Evolutionary conservation across 92 coral and sea anemone species (phyloP), one percentile per base, ranked within the genome.

Genomic region (Meandrina meandrites): DNA sequence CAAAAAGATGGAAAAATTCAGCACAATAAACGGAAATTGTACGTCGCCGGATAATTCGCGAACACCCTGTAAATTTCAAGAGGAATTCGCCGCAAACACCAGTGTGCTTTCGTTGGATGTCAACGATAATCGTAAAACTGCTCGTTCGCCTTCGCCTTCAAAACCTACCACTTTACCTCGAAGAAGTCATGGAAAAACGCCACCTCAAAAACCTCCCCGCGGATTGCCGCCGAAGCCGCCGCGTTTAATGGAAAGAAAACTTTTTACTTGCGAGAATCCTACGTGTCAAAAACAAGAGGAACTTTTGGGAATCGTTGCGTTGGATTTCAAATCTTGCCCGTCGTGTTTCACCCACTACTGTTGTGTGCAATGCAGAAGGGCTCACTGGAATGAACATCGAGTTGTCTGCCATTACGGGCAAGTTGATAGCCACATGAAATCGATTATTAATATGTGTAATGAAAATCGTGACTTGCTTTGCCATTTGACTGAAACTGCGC

Each of bases 321-420:
- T 97, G 69, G 96, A 95, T 68, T 95, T 97, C 79, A 97, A 97
- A 78, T 96, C 99, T 19, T 97, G 99, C 51, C 93, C 98, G 21
- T 83, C 98, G 13, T 97, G 99, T 80, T 97, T 97, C 71, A 97
- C 99, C 7, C 99, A 97, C 86, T 97, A 97, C 80, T 97, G 99
- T 71, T 97, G 98, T 35, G 90, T 95, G 2, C 96, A 95, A 86
- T 97, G 99, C 66, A 91, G 95, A 35, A 89, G 82, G 32, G 77
- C 90, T 8, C 99, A 97, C 84, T 97, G 99, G 99, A 92, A 92
- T 18, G 91, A 90, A 17, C 99, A 97, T 48, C 90, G 92, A 81
- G 79, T 81, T 31, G 93, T 93, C 28, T 97, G 99, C 70, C 90
- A 92, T 68, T 97, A 97, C 78, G 99, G 98, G 15, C 98, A 91